These are phyloP conservation scores for Petroica traversi DNA, from an alignment of 2,113 vertebrate genomes.

Conservation along the genomic window DNA sequence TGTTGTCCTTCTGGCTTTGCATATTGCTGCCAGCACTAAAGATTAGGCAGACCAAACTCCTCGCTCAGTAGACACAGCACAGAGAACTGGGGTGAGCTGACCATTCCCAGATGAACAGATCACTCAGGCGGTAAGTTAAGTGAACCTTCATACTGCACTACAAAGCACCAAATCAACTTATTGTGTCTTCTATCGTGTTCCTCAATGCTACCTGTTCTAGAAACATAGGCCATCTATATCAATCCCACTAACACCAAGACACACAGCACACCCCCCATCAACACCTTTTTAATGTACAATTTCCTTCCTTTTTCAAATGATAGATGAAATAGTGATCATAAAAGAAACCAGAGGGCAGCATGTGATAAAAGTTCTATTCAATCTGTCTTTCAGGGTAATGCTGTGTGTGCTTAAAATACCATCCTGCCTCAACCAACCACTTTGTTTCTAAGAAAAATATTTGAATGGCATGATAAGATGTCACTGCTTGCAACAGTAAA, in stretches of 20 bases:
- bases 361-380: slow-evolving; percentile 13
- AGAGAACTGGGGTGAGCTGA: background rate
- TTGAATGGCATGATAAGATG: background rate
- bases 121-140: background rate
- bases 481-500: background rate
- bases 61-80: background rate
- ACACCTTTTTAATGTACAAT: background rate
- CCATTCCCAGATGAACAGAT: background rate
- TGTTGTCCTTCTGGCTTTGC: slow-evolving; percentile 37
- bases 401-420: slow-evolving; percentile 19
- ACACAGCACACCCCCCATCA: background rate
- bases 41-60: background rate
- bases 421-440: background rate
- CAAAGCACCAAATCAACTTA: background rate
- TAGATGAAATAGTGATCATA: background rate
- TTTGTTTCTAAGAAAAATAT: slow-evolving; percentile 9
- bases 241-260: background rate
- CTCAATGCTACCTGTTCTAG: background rate
- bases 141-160: background rate
- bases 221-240: accelerated
- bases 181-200: background rate
- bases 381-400: background rate
- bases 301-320: background rate
- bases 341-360: slow-evolving; percentile 30
- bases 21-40: background rate